Evolutionary conservation across 2,888 invertebrate species (phyloP), one percentile per base, ranked within the genome.

Genomic region (Agrenia bidenticulata): DNA sequence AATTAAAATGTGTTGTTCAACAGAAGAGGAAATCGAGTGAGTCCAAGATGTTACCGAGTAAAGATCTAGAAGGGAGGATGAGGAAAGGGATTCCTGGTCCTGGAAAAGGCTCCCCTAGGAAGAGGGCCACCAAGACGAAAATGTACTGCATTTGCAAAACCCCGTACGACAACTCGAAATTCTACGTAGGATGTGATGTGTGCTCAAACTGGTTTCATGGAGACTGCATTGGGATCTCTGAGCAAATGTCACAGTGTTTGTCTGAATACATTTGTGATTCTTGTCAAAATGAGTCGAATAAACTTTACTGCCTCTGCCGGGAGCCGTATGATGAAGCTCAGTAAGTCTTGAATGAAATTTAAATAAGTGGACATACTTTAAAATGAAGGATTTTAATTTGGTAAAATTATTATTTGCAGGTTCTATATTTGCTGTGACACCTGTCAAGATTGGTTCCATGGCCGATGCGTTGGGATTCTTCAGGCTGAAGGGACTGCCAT

Each of bases 141-240:
- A 83, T 95, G 1, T 89, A 94, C 77, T 97, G 97, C 79, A 82
- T 94, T 61, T 97, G 97, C 79, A 87, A 91, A 78, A 95, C 92
- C 50, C 94, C 95, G 2, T 97, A 97, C 79, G 96, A 98, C 80
- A 92, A 93, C 76, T 78, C 19, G 78, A 92, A 92, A 80, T 97
- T 97, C 81, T 98, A 97, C 81, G 93, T 99, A 73, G 95, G 94
- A 66, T 99, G 99, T 82, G 96, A 97, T 82, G 84, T 94, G 78
- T 99, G 98, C 81, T 92, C 92, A 78, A 95, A 96, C 81, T 98
- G 98, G 97, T 98, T 94, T 85, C 99, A 99, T 80, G 96, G 96
- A 1, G 90, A 91, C 76, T 99, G 99, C 80, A 94, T 98, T 13
- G 91, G 90, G 51, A 91, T 98, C 67, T 91, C 92, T 0, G 94